Evolutionary conservation across 2,797 vertebrate genomes (phyloP).

Genomic region (Anniella stebbinsi): DNA sequence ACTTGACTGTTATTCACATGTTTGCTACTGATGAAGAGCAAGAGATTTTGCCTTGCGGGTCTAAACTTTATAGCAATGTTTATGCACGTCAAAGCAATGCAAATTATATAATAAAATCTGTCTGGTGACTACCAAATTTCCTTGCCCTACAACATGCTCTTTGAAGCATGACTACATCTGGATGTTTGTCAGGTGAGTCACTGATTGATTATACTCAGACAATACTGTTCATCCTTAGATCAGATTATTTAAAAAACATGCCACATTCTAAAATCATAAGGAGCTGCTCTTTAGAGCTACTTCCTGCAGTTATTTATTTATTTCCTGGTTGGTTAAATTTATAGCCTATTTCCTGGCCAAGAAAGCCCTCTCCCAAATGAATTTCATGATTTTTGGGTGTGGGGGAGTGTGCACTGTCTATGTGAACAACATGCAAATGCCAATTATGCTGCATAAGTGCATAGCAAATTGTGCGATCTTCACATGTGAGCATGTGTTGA

Average conservation of each 20-base stretch:
- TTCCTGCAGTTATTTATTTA: background rate
- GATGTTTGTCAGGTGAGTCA: constrained; percentile 16
- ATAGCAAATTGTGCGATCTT: background rate
- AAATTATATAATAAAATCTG: constrained; percentile 1
- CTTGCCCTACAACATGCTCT: background rate
- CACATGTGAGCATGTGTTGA: background rate
- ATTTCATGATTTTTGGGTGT: background rate
- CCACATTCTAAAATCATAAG: background rate
- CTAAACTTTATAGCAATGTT: background rate
- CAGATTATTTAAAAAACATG: constrained; percentile 3
- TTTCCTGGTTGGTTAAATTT: background rate
- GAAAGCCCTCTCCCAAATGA: background rate
- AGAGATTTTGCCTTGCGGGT: background rate
- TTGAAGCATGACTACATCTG: constrained; percentile 1
- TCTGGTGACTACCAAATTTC: constrained; percentile 20
- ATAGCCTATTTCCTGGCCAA: background rate
- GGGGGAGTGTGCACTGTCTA: background rate
- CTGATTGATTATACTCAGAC: background rate
- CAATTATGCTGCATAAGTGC: background rate
- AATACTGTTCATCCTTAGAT: background rate
- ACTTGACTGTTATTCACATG: background rate
- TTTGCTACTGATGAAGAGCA: background rate
- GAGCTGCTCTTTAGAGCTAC: background rate
- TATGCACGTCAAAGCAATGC: constrained; percentile 9
- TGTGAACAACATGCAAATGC: background rate